These are phyloP conservation scores for Horisme vitalbata DNA, from an alignment of 2,888 invertebrate genomes.

Conservation along the genomic window DNA sequence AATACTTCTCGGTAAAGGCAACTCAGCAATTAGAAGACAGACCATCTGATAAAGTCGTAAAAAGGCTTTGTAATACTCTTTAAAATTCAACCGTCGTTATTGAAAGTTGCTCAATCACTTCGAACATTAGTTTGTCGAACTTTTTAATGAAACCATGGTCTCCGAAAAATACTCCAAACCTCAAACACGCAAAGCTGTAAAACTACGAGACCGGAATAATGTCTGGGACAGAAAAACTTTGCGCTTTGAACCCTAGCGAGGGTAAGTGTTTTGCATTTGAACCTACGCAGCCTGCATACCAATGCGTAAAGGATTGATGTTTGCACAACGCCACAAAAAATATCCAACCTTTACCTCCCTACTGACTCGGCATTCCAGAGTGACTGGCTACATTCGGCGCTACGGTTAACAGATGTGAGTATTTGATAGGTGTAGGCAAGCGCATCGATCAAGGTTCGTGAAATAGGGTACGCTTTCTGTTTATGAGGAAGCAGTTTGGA, in stretches of 20 bases:
- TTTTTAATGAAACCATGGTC: slow-evolving; percentile 73
- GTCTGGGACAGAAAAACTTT: slow-evolving; percentile 79
- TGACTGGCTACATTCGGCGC: slow-evolving; percentile 26
- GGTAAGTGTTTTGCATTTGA: slow-evolving; percentile 81
- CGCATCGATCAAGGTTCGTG: not conserved
- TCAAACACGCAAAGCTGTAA: slow-evolving; percentile 76
- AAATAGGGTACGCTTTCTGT: no score
- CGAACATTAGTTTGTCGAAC: slow-evolving; percentile 64
- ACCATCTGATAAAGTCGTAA: slow-evolving; percentile 9
- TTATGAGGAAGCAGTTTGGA: no score
- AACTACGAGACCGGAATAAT: slow-evolving; percentile 81
- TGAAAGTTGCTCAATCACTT: slow-evolving; percentile 66
- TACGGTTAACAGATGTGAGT: slow-evolving; percentile 9
- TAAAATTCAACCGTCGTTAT: slow-evolving; percentile 46
- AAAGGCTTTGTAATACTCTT: slow-evolving; percentile 24
- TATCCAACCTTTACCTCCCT: slow-evolving; percentile 46
- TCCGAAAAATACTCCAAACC: slow-evolving; percentile 75
- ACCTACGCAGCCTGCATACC: slow-evolving; percentile 73
- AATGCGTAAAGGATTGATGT: slow-evolving; percentile 77
- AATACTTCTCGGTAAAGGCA: no score
- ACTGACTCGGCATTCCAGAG: slow-evolving; percentile 32
- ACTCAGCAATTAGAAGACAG: slow-evolving; percentile 2
- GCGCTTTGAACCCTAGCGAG: slow-evolving; percentile 77
- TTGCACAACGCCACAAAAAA: slow-evolving; percentile 59
- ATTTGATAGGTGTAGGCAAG: not conserved